A percentile compares a stretch with the other conserved stretches of the same genome.
These are phyloP conservation scores for Stratiolaelaps scimitus DNA, from an alignment of 1,140 invertebrate genomes.

Conservation along the genomic window DNA sequence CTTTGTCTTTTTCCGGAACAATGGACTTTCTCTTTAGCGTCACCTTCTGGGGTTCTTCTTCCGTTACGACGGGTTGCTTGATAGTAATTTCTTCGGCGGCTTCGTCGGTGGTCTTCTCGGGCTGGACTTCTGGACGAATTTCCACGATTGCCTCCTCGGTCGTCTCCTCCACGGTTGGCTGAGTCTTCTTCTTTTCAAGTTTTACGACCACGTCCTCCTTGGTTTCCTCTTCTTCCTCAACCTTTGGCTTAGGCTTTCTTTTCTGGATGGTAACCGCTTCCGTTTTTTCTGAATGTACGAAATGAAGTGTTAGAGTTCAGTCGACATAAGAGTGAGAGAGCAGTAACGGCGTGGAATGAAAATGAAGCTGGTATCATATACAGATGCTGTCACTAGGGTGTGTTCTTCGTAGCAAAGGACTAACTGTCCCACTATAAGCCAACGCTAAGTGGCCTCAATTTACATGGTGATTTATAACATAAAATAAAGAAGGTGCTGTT, in stretches of 20 bases:
- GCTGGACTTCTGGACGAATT: not conserved
- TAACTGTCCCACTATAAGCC: too few species aligned
- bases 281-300: not conserved
- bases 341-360: too few species aligned
- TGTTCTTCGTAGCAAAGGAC: too few species aligned
- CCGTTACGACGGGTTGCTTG: constrained; percentile 2
- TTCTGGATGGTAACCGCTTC: not conserved
- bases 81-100: constrained; percentile 29
- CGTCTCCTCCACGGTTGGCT: not conserved
- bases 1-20: constrained; percentile 34
- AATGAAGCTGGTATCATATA: too few species aligned
- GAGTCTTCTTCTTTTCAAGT: not conserved
- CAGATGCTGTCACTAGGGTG: too few species aligned
- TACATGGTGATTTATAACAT: too few species aligned
- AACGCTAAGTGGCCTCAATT: too few species aligned
- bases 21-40: constrained; percentile 44
- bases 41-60: constrained; percentile 37
- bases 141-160: not conserved
- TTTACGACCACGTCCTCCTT: not conserved
- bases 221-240: not conserved
- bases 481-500: too few species aligned
- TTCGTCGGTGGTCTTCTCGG: constrained; percentile 20
- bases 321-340: too few species aligned
- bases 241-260: not conserved
- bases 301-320: too few species aligned